Percentiles rank a stretch among this genome's conserved stretches.
These are phyloP conservation scores for Nasonia vitripennis DNA, from an alignment of 1,140 invertebrate genomes.

Conservation along the genomic window DNA sequence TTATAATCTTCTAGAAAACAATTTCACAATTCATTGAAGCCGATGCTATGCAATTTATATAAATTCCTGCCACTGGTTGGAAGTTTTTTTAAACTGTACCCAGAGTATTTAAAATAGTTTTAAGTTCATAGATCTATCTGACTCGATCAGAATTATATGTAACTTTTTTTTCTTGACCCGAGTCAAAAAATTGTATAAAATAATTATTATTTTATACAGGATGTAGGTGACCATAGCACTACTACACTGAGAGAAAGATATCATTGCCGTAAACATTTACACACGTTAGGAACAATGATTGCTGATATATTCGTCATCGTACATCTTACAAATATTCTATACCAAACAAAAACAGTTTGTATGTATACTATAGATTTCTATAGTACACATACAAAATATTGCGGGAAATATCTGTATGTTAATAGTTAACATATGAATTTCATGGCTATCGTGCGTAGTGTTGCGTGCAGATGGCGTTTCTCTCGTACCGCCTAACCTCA, in stretches of 20 bases:
- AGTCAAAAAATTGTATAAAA: slow-evolving; percentile 16
- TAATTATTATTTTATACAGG: not conserved
- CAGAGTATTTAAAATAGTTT: slow-evolving; percentile 46
- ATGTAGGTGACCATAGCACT: not conserved
- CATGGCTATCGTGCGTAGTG: too few relatives aligned
- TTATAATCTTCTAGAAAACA: slow-evolving; percentile 13
- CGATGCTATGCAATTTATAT: slow-evolving; percentile 2
- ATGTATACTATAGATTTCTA: too few relatives aligned
- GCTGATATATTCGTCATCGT: too few relatives aligned
- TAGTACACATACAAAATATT: too few relatives aligned
- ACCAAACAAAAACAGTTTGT: too few relatives aligned
- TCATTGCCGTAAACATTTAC: too few relatives aligned
- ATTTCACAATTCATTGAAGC: slow-evolving; percentile 2
- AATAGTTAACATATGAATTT: too few relatives aligned
- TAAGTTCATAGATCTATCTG: slow-evolving; percentile 20
- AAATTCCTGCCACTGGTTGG: slow-evolving; percentile 44
- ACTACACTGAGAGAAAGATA: not conserved
- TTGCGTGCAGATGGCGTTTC: too few relatives aligned
- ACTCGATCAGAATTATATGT: not conserved
- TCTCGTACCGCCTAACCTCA: too few relatives aligned
- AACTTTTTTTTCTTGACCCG: slow-evolving; percentile 9
- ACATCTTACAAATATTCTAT: too few relatives aligned
- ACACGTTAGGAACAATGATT: too few relatives aligned
- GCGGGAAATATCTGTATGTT: too few relatives aligned
- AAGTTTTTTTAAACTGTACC: slow-evolving; percentile 49